These are phyloP conservation scores for Drosophila algonquin DNA, from an alignment of 2,888 invertebrate genomes.

Conservation along the genomic window DNA sequence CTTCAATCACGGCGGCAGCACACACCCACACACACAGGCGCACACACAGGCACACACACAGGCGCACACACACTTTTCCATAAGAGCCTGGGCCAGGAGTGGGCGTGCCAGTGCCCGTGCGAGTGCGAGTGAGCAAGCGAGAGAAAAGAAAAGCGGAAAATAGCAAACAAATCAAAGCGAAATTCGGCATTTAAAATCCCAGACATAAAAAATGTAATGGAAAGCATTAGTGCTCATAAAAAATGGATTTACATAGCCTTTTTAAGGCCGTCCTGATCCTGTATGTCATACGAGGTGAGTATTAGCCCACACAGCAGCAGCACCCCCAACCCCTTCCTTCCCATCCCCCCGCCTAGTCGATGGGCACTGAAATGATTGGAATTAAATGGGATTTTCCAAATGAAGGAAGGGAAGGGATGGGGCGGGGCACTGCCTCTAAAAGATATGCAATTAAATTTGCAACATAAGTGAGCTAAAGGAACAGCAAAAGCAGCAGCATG, in stretches of 20 bases:
- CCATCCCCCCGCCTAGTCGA: conserved; percentile 4
- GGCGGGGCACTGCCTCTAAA: neutral
- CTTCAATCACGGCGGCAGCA: conserved; percentile 27
- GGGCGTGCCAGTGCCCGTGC: too few relatives aligned
- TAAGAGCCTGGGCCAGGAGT: neutral
- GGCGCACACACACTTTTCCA: neutral
- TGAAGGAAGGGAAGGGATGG: neutral
- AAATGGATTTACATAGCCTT: conserved; percentile 84
- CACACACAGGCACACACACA: neutral
- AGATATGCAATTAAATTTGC: conserved; percentile 71
- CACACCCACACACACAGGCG: too few relatives aligned
- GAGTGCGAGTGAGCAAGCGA: conserved; percentile 28
- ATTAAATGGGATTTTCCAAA: conserved; percentile 14
- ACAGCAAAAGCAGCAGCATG: conserved; percentile 9
- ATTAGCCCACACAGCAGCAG: conserved; percentile 1
- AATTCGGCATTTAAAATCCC: conserved; percentile 67
- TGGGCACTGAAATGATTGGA: conserved; percentile 8
- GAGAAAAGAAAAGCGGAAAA: conserved; percentile 25
- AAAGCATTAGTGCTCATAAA: conserved; percentile 83
- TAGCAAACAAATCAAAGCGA: conserved; percentile 48
- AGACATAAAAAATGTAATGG: conserved; percentile 84
- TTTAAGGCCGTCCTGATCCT: conserved; percentile 84
- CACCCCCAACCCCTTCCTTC: neutral
- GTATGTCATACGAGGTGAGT: conserved; percentile 84
- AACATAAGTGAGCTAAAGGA: conserved; percentile 35